A percentile compares a stretch with the other conserved stretches of the same genome.
phyloP scores from a whole-genome alignment of 2,797 vertebrate species.

The Dermochelys coriacea region DNA sequence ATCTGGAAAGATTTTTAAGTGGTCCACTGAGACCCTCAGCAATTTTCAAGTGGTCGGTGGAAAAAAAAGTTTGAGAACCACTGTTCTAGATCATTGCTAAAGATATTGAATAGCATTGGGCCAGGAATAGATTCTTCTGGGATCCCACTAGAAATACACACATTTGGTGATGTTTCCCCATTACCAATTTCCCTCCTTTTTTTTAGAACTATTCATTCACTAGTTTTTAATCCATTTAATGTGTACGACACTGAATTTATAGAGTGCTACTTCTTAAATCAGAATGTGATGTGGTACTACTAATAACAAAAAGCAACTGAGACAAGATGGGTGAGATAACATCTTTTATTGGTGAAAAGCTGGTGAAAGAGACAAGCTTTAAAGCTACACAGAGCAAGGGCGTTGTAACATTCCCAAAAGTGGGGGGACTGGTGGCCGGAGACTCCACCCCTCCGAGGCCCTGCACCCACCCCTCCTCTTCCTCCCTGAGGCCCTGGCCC shows the following conservation, averaged over 20 bases:
- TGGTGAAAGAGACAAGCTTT: background rate
- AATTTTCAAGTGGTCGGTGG: no score
- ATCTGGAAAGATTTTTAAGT: no score
- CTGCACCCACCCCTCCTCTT: no score
- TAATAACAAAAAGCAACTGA: conserved; percentile 28
- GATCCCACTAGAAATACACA: conserved; percentile 32
- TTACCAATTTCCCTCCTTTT: conserved; percentile 55
- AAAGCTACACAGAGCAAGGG: background rate
- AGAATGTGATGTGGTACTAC: conserved; percentile 54
- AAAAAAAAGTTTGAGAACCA: no score
- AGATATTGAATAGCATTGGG: conserved; percentile 48
- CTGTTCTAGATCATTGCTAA: background rate
- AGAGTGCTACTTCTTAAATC: conserved; percentile 58
- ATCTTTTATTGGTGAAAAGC: background rate
- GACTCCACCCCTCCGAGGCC: no score
- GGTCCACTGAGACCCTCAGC: no score
- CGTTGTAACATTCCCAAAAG: no score
- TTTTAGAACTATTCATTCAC: conserved; percentile 42
- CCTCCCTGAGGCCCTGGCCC: no score
- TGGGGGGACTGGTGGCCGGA: no score
- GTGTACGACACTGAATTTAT: conserved; percentile 39
- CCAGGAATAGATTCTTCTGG: conserved; percentile 41
- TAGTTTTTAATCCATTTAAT: conserved; percentile 67
- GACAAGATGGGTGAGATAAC: background rate
- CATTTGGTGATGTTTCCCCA: conserved; percentile 43